These are phyloP conservation scores for Smutsia temminckii DNA, from an alignment of 2,797 vertebrate genomes.

Conservation along the genomic window DNA sequence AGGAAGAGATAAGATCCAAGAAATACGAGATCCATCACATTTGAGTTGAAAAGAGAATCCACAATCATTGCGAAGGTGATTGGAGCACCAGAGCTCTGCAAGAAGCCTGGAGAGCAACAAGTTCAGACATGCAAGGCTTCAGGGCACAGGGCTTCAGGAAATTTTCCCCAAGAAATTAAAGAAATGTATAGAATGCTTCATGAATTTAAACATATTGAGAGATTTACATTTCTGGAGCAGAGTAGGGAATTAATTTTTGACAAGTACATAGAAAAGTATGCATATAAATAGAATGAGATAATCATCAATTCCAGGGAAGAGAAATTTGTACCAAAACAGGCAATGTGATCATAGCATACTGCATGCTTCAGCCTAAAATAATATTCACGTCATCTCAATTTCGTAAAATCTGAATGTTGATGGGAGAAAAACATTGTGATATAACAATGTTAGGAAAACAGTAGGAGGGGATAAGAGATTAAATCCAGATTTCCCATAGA, in stretches of 20 bases:
- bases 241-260: neutral
- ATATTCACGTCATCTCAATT: slow-evolving; percentile 5
- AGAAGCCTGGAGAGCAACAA: neutral
- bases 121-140: neutral
- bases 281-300: neutral
- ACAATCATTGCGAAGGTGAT: neutral
- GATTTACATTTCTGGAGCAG: neutral
- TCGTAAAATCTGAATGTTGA: neutral
- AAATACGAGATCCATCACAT: neutral
- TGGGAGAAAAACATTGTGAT: neutral
- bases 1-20: neutral
- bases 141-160: neutral
- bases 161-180: neutral
- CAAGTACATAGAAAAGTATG: neutral
- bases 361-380: neutral
- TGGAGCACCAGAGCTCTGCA: neutral
- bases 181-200: neutral
- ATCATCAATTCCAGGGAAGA: neutral
- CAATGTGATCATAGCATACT: neutral
- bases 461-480: neutral
- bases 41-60: neutral
- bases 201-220: neutral
- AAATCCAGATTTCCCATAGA: neutral
- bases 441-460: neutral
- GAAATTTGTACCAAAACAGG: neutral